phyloP scores from a whole-genome alignment of 1,140 invertebrate species.

The Hylyphantes graminicola region DNA sequence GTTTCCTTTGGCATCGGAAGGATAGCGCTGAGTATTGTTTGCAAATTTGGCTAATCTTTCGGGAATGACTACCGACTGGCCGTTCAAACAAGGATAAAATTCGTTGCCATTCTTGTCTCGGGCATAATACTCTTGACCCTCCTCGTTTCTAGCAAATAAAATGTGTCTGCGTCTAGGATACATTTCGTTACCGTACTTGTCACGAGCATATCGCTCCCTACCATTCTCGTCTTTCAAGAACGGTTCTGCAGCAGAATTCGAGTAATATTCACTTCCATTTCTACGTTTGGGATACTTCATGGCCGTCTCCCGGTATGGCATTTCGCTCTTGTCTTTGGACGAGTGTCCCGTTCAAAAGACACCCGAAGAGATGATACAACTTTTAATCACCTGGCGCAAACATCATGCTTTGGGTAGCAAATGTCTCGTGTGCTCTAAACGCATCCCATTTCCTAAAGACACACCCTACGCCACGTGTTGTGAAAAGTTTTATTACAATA shows the following conservation, averaged over 20 bases:
- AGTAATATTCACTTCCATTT: conserved; percentile 19
- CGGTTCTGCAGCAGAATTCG: not conserved
- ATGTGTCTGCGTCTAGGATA: not conserved
- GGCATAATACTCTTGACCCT: conserved; percentile 11
- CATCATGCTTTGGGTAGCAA: too few species aligned
- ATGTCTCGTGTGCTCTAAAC: too few species aligned
- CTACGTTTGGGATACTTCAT: conserved; percentile 4
- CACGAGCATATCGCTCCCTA: not conserved
- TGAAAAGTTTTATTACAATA: conserved; percentile 22
- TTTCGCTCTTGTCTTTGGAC: not conserved
- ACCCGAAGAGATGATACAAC: too few species aligned
- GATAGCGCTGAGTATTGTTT: too few species aligned
- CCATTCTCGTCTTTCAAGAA: not conserved
- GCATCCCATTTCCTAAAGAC: too few species aligned
- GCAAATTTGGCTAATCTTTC: not conserved
- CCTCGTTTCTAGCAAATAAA: not conserved
- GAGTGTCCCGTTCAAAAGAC: not conserved
- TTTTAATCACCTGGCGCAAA: conserved; percentile 22
- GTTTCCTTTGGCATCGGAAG: not conserved
- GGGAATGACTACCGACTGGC: too few species aligned
- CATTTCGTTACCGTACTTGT: not conserved
- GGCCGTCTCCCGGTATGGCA: not conserved
- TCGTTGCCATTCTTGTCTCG: not conserved
- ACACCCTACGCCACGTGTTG: not conserved
- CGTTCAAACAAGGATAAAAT: conserved; percentile 3